These are phyloP conservation scores for Phalanger gymnotis DNA, from an alignment of 2,797 vertebrate genomes.

Conservation along the genomic window DNA sequence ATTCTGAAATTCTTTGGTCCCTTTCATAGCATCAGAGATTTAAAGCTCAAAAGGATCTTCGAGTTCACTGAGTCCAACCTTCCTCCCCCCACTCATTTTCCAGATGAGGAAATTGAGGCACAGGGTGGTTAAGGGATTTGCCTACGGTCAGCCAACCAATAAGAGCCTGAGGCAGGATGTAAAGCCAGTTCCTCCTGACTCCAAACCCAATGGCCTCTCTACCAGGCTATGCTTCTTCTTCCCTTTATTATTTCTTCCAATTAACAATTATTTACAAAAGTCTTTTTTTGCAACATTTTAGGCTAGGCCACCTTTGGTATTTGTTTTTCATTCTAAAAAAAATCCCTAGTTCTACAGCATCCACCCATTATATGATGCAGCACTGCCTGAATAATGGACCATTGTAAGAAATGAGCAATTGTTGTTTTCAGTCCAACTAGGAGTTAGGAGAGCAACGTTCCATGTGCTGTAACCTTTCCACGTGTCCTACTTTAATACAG, in stretches of 20 bases:
- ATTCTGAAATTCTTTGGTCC: neutral
- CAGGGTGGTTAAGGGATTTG: neutral
- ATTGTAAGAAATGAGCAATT: conserved; percentile 54
- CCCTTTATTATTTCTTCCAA: conserved; percentile 40
- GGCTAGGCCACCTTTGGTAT: neutral
- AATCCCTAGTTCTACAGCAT: conserved; percentile 66
- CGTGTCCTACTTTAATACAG: conserved; percentile 65
- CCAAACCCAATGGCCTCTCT: neutral
- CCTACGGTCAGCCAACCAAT: neutral
- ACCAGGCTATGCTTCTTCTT: neutral
- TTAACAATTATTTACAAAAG: conserved; percentile 49
- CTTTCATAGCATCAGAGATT: neutral
- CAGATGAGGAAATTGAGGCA: neutral
- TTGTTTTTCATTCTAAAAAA: conserved; percentile 55
- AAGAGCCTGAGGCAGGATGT: neutral
- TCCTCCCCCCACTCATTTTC: neutral
- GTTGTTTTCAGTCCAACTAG: neutral
- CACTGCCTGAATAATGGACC: conserved; percentile 55
- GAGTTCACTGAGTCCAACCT: neutral
- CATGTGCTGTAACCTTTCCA: conserved; percentile 62
- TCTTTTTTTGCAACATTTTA: conserved; percentile 1
- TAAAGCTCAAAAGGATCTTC: neutral
- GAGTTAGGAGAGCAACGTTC: conserved; percentile 32
- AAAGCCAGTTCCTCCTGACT: neutral
- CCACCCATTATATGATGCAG: conserved; percentile 50